Percentiles rank a stretch among this genome's conserved stretches.
These are phyloP conservation scores for Scaptomyza flava DNA, from an alignment of 2,888 invertebrate species.

Conservation along the genomic window DNA sequence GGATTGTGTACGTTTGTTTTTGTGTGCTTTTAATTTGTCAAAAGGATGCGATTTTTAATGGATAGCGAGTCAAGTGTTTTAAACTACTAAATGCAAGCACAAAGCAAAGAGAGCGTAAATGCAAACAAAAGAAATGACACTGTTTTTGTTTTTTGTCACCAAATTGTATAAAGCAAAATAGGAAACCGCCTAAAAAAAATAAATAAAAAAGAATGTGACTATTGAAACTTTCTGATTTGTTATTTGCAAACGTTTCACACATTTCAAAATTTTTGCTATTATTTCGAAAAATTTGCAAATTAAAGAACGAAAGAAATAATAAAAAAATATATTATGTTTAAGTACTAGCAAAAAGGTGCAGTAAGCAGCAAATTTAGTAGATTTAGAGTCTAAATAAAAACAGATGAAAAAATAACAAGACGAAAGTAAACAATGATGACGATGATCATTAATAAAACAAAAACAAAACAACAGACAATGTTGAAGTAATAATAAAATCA, in stretches of 20 bases:
- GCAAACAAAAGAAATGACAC: constrained; percentile 30
- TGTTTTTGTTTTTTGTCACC: constrained; percentile 25
- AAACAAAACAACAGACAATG: constrained; percentile 6
- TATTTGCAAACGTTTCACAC: constrained; percentile 39
- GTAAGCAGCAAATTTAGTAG: constrained; percentile 50
- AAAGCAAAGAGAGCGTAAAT: constrained; percentile 43
- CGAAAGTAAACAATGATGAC: constrained; percentile 2
- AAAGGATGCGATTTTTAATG: constrained; percentile 10
- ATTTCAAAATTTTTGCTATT: constrained; percentile 25
- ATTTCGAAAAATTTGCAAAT: constrained; percentile 11
- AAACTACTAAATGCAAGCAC: constrained; percentile 45
- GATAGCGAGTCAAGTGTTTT: constrained; percentile 23
- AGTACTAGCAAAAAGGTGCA: constrained; percentile 51
- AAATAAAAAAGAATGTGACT: neutral
- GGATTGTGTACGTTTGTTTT: constrained; percentile 27
- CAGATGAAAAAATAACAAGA: constrained; percentile 1
- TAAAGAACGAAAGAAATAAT: constrained; percentile 10
- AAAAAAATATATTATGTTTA: constrained; percentile 24
- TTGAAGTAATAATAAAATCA: constrained; percentile 16
- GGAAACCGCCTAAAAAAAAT: neutral
- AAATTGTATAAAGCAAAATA: constrained; percentile 30
- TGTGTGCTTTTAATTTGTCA: constrained; percentile 31
- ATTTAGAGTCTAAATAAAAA: constrained; percentile 37
- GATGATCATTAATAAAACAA: constrained; percentile 7
- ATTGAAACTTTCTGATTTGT: constrained; percentile 24